Conservation (phyloP, 2,888 invertebrate species). For the Rotaria sp. region DNA sequence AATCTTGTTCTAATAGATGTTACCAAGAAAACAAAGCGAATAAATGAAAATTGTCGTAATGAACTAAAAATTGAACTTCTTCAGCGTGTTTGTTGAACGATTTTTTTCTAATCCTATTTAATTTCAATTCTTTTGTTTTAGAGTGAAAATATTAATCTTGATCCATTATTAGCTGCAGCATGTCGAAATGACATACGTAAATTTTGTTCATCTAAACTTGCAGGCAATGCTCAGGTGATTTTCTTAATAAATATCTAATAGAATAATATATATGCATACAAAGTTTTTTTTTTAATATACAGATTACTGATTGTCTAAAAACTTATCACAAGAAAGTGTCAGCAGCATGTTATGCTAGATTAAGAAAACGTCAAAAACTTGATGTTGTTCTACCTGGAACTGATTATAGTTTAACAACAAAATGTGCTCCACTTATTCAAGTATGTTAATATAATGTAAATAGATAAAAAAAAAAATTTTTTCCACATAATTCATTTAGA, state of each 20-base stretch:
- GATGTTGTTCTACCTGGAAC: background rate
- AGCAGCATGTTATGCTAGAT: background rate
- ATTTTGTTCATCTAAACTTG: background rate
- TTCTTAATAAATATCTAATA: background rate
- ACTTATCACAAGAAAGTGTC: background rate
- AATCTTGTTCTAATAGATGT: slow-evolving; percentile 82
- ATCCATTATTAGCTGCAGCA: slow-evolving; percentile 27
- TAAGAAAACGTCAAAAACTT: background rate
- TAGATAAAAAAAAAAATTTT: background rate
- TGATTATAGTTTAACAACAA: background rate
- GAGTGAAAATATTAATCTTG: slow-evolving; percentile 28
- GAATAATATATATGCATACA: background rate
- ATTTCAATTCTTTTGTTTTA: slow-evolving; percentile 48
- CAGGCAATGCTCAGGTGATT: slow-evolving; percentile 35
- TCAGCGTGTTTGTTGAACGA: slow-evolving; percentile 60
- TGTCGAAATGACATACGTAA: slow-evolving; percentile 14
- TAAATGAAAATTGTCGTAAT: slow-evolving; percentile 79
- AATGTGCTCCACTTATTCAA: background rate
- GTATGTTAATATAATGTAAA: background rate
- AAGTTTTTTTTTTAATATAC: background rate
- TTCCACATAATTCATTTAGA: background rate
- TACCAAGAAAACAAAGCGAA: slow-evolving; percentile 64
- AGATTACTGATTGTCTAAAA: slow-evolving; percentile 1
- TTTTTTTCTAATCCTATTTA: slow-evolving; percentile 21
- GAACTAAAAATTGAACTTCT: slow-evolving; percentile 82